Base-by-base conservation (phyloP, 2,113 vertebrate species). In the Arizona elegans region DNA sequence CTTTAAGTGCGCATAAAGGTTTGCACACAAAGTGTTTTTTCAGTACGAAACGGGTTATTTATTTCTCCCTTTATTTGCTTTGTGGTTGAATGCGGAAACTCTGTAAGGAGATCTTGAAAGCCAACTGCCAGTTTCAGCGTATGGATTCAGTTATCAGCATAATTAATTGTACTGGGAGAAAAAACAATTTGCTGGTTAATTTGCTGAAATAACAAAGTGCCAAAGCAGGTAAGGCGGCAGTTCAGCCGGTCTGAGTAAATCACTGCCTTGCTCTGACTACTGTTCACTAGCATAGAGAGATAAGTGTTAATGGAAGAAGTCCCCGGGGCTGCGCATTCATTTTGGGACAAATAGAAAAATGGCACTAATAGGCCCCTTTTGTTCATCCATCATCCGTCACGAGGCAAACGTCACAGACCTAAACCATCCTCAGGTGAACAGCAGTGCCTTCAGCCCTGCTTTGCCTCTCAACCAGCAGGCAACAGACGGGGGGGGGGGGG, bases 121-220 rank as follows among this genome's bases (percentile, higher is more conserved):
- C 81, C 13, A 59, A 21, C 38, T 54, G 89, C 33, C 62, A 58
- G 59, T 87, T 92, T 62, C 81, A 88, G 93, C 94, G 58, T 50
- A 85, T 92, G 50, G 26, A 21, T 95, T 92, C 86, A 93, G 91
- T 86, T 90, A 93, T 65, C 89, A 89, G 56, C 81, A 0, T 95
- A 75, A 95, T 91, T 94, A 93, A 94, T 96, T 94, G 62, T 3
- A 87, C 94, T 94, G 90, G 33, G 93, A 95, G 94, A 93, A 96
- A 95, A 96, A 96, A 95, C 91, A 95, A 96, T 96, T 97, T 97
- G 94, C 95, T 95, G 92, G 92, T 86, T 95, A 93, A 95, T 96
- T 96, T 96, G 95, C 94, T 97, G 95, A 96, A 97, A 96, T 94
- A 97, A 96, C 92, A 95, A 94, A 94, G 87, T 95, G 89, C 89